Evolutionary conservation across 2,888 invertebrate species (phyloP).

Genomic region (Troides oblongomaculatus): DNA sequence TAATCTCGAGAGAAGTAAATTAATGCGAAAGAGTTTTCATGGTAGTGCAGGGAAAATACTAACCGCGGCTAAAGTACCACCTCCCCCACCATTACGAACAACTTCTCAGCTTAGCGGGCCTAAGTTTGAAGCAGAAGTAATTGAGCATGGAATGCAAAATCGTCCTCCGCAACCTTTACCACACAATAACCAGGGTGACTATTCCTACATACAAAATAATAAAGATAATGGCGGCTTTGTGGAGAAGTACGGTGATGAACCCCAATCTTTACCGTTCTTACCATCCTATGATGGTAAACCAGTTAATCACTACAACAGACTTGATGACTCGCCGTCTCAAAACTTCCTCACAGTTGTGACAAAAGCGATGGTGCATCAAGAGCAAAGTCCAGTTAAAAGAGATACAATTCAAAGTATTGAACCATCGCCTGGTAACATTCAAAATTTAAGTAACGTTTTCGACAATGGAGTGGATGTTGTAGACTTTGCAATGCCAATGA

Average conservation of each 20-base stretch:
- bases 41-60: conserved; percentile 90
- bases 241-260: conserved; percentile 78
- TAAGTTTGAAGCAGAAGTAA: conserved; percentile 81
- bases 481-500: conserved; percentile 76
- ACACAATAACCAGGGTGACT: conserved; percentile 42
- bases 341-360: conserved; percentile 87
- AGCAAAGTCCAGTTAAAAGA: conserved; percentile 84
- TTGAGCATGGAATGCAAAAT: conserved; percentile 64
- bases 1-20: conserved; percentile 90
- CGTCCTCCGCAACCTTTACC: conserved; percentile 70
- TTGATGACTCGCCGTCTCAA: conserved; percentile 66
- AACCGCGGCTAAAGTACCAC: conserved; percentile 91
- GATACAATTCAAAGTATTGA: conserved; percentile 54
- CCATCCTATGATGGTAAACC: conserved; percentile 76
- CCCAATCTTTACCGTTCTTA: conserved; percentile 82
- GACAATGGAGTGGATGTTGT: conserved; percentile 82
- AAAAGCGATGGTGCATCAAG: conserved; percentile 91
- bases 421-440: conserved; percentile 57
- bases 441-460: conserved; percentile 64
- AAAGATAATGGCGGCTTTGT: conserved; percentile 74
- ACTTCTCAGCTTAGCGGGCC: conserved; percentile 90
- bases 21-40: conserved; percentile 94
- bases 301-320: conserved; percentile 59
- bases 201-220: conserved; percentile 52
- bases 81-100: conserved; percentile 91